Conservation (phyloP, 2,888 invertebrate genomes). For the Galerucella pusilla region DNA sequence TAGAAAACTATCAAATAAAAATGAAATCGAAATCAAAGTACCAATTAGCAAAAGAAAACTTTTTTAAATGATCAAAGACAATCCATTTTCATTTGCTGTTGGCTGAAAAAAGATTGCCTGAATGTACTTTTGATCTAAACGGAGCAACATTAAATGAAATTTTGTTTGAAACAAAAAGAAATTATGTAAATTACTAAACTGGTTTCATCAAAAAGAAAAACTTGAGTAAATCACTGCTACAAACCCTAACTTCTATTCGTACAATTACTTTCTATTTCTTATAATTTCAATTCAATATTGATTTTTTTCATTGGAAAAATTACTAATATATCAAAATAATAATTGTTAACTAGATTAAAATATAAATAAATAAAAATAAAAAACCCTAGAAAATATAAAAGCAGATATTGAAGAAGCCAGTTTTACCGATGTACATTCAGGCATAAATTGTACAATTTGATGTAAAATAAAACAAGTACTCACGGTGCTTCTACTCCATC, state of each 20-base stretch:
- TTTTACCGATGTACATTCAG: constrained; percentile 48
- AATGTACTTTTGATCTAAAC: constrained; percentile 36
- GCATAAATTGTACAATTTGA: constrained; percentile 40
- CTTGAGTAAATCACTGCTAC: not conserved
- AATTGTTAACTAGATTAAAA: constrained; percentile 1
- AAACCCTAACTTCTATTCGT: not conserved
- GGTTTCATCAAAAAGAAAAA: constrained; percentile 40
- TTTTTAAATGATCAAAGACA: constrained; percentile 7
- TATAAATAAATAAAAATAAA: constrained; percentile 16
- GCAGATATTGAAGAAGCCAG: constrained; percentile 43
- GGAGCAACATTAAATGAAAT: constrained; percentile 10
- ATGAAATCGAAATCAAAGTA: not conserved
- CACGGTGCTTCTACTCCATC: constrained; percentile 62
- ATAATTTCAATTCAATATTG: not conserved
- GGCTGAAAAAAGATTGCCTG: constrained; percentile 32
- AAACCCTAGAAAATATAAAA: constrained; percentile 17
- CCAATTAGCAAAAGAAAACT: not conserved
- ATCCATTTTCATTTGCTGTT: constrained; percentile 39
- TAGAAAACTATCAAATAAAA: not conserved
- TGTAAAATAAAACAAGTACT: constrained; percentile 60
- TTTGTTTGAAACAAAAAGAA: not conserved
- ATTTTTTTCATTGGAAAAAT: not conserved
- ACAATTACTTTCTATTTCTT: too few species aligned
- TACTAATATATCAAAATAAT: too few species aligned
- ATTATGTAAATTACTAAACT: constrained; percentile 22